Base-by-base conservation (phyloP, 2,113 vertebrate genomes). In the Alligator sinensis region DNA sequence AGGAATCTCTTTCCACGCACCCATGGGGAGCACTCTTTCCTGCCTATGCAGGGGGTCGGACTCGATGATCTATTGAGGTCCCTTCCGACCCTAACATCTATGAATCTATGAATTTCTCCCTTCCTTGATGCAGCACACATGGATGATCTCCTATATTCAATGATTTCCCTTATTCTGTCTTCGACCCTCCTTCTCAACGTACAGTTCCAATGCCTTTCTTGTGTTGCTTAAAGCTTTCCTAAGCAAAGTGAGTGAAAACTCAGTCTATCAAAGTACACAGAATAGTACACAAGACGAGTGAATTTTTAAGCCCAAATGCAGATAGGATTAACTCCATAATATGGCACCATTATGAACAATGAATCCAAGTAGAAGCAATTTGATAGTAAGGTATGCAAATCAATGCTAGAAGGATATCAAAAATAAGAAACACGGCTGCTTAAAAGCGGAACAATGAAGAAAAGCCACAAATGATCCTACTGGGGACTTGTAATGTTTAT, bases 371-470 rank as follows among this genome's bases (percentile, higher is more conserved):
- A 83, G 7, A 84, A 61, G 5, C 30, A 81, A 62, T 86, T 19
- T 24, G 4, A 62, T 76, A 95, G 11, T 83, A 88, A 91, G 79
- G n/a, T 21, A 70, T 84, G 80, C 11, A 92, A 79, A 88, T 77
- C 58, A 90, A 77, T 75, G 61, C 17, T 55, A 34, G 16, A 78
- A 89, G 16, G 78, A 38, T 80, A 84, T 19, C 80, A 61, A 86
- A 38, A 72, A 38, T 18, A 72, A 95, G 47, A 93, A 88, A 78
- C n/a, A 70, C 6, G 87, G 81, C 61, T 25, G 74, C 28, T 74
- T 83, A 85, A 90, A 93, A 90, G 58, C n/a, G 80, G 47, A 93
- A 87, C 34, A 89, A 89, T 28, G 79, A 75, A 87, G 74, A 83
- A 88, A 91, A 83, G 14, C 54, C 5, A 0, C 61, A 92, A 70